Evolutionary conservation across 2,888 invertebrate genomes (phyloP), one percentile per base, ranked within the genome.

Genomic region (Xanthorhoe designata): DNA sequence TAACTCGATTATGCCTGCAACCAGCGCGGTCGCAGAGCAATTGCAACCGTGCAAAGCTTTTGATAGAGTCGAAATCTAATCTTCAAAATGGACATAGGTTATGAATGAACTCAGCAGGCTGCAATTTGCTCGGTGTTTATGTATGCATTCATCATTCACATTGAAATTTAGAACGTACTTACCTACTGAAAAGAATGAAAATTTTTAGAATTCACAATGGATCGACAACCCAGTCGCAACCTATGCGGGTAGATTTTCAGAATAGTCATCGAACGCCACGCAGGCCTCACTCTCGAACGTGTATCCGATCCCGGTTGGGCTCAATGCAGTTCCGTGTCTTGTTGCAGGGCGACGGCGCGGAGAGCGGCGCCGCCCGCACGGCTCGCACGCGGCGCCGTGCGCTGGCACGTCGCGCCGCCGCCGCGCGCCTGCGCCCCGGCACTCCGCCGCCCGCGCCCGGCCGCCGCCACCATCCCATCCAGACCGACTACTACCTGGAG

Each of bases 401-500:
- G 55, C 94, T 96, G 78, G 95, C 97, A 68, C 94, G 97, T 55
- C 96, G 97, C 55, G 94, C 96, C 77, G 96, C 97, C 0, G 94
- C 97, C 73, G 96, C 96, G 80, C 95, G 96, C 71, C 95, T 87
- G 75, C 89, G 91, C 35, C 94, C 95, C 61, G 95, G 95, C 68
- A 96, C 97, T 15, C 97, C 97, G 68, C 97, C 97, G 49, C 96
- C 97, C 13, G 96, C 98, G 47, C 95, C 96, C 61, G 98, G 98
- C 24, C 94, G 98, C 70, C 95, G 96, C 60, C 98, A 98, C 91
- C 97, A 97, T 78, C 96, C 96, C 70, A 95, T 98, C 52, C 98
- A 99, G 94, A 98, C 98, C 0, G 98, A 98, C 73, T 94, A 95
- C 78, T 98, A 97, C 84, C 94, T 98, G 64, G 98, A 98, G 87